Conservation (phyloP, 35 echinoderm and acorn worm species). For the Diadema setosum region DNA sequence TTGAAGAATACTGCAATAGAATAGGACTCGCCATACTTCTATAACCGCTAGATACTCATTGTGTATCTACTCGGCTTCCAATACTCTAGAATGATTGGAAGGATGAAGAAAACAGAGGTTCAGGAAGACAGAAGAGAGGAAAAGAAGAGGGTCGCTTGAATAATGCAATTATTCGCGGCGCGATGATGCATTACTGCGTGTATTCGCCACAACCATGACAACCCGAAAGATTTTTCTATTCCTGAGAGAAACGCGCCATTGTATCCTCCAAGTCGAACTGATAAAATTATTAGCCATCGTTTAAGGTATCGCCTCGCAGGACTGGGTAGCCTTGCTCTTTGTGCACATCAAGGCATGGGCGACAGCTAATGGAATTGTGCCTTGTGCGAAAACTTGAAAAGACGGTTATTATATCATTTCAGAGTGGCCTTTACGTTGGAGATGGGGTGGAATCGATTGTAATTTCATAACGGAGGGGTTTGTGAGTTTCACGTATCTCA, state of each 20-base stretch:
- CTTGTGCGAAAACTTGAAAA: neutral
- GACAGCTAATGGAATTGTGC: neutral
- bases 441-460: neutral
- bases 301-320: neutral
- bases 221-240: neutral
- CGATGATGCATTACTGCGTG: neutral
- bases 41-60: neutral
- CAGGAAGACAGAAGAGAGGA: neutral
- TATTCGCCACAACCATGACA: too few species aligned
- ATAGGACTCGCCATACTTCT: neutral
- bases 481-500: neutral
- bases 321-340: neutral
- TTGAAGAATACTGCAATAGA: neutral
- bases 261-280: neutral
- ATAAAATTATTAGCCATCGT: conserved; percentile 1
- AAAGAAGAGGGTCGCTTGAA: neutral
- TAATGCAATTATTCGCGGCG: neutral
- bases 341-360: neutral
- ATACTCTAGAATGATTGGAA: neutral
- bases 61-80: neutral
- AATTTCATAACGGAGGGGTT: neutral
- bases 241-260: neutral
- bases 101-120: neutral
- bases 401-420: neutral
- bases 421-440: neutral